Evolutionary conservation across 2,113 vertebrate genomes (phyloP), one percentile per base, ranked within the genome.

Genomic region (Chaenocephalus aceratus): DNA sequence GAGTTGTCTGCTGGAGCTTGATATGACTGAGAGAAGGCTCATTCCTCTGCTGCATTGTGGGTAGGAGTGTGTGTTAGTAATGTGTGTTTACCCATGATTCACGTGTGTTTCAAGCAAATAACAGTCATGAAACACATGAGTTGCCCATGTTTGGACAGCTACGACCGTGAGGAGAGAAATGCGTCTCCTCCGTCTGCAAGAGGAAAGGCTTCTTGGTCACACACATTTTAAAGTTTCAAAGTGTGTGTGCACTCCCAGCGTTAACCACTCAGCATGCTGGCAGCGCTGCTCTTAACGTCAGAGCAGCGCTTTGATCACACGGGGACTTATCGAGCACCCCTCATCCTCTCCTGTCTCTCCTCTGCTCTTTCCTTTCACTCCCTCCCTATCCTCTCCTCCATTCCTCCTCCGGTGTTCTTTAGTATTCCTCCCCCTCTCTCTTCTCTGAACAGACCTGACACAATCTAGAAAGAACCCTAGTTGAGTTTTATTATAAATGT

Each of bases 281-380:
- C 83, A 67, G 74, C 82, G 65, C 77, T 30, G 61, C 65, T 81
- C 82, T 82, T 80, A 66, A 65, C 85, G 88, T 90, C 88, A 90
- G 36, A 74, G 73, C 51, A 41, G 60, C 0, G 69, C 90, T 89
- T 90, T 90, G 90, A 90, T 91, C 89, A 90, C 34, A 8, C 70
- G 52, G 78, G 60, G 83, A 88, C 70, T 91, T 86, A 88, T 84
- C 83, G 72, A 6, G 30, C 57, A 46, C 71, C 86, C 84, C 80
- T 88, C 81, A 82, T 86, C 84, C 80, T 71, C 75, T 72, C 76
- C 84, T 57, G 62, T 72, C 70, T 60, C 49, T 23, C 63, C 69
- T 63, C 66, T 69, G 57, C 52, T n/a, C 56, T 21, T 30, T 56
- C 13, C 21, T 58, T 15, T 16, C 34, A 18, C 41, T 11, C 10